Evolutionary conservation across 2,888 invertebrate species (phyloP), one percentile per base, ranked within the genome.

Genomic region (Trypoxylon attenuatum): DNA sequence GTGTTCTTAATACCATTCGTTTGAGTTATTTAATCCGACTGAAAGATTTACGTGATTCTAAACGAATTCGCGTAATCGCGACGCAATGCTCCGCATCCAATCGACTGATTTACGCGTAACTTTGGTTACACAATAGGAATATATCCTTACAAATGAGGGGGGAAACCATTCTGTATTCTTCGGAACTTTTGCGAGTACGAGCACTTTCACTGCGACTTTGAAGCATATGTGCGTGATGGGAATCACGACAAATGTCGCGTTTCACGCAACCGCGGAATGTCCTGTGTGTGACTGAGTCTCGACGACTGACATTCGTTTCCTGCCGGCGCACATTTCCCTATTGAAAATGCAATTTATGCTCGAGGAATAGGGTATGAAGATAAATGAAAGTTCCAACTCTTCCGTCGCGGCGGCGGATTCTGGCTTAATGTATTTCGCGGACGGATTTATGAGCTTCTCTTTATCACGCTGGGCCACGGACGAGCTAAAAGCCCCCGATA

Each of bases 191-290:
- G 72, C 68, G 66, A 82, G 81, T 78, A 54, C 65, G 50, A 77
- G 61, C 67, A 85, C 85, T 86, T 85, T 85, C 85, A 85, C 85
- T 84, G 72, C 57, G 73, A 80, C 74, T 64, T 63, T 39, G 70
- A 62, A 68, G 70, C 58, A 73, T 59, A 59, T 38, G 69, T 38
- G 69, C 83, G 82, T 82, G 83, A 78, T 62, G 68, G 49, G 82
- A 83, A 83, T 83, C 47, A 43, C 57, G 64, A 58, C n/a, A 23
- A 66, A 50, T 33, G 61, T 55, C n/a, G n/a, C 53, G 60, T 72
- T 76, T 63, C 64, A 56, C 70, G 50, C 58, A 66, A 68, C 62
- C 65, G 57, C 59, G 60, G 57, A 59, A 47, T 49, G 64, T 59
- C 67, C 52, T 58, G 53, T 46, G 33, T 15, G 55, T 52, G 50